phyloP scores from a whole-genome alignment of 2,797 vertebrate genomes.

The Macroramphosus scolopax region DNA sequence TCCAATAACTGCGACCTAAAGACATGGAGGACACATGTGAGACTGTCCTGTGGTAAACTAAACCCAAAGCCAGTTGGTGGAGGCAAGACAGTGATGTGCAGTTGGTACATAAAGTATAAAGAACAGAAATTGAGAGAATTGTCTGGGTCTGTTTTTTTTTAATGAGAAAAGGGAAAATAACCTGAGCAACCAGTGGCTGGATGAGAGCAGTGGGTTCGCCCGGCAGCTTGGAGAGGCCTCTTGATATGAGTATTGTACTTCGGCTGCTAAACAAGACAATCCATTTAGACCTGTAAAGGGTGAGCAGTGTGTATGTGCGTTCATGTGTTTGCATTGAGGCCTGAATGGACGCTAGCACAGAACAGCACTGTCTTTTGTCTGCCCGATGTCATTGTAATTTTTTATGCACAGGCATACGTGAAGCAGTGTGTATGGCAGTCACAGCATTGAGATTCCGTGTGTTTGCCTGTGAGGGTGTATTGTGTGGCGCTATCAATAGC shows the following conservation, averaged over 20 bases:
- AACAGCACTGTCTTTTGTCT: slow-evolving; percentile 56
- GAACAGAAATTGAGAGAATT: too few relatives aligned
- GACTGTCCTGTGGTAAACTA: too few relatives aligned
- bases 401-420: slow-evolving; percentile 63
- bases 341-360: slow-evolving; percentile 26
- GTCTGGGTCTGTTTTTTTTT: too few relatives aligned
- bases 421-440: slow-evolving; percentile 50
- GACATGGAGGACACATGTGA: too few relatives aligned
- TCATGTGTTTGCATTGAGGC: slow-evolving; percentile 8
- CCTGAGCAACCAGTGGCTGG: slow-evolving; percentile 18
- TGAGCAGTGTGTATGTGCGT: slow-evolving; percentile 12
- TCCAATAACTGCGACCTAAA: too few relatives aligned
- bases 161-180: slow-evolving; percentile 3
- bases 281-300: slow-evolving; percentile 35
- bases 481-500: slow-evolving; percentile 67
- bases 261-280: slow-evolving; percentile 35
- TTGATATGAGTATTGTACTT: slow-evolving; percentile 26
- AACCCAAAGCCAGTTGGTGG: too few relatives aligned
- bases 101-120: too few relatives aligned
- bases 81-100: too few relatives aligned
- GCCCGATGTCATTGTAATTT: slow-evolving; percentile 61
- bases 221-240: slow-evolving; percentile 13
- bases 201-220: slow-evolving; percentile 1
- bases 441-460: slow-evolving; percentile 57
- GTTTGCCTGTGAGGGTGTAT: slow-evolving; percentile 61